phyloP scores from a whole-genome alignment of 2,113 vertebrate species.

The Oryzias woworae region DNA sequence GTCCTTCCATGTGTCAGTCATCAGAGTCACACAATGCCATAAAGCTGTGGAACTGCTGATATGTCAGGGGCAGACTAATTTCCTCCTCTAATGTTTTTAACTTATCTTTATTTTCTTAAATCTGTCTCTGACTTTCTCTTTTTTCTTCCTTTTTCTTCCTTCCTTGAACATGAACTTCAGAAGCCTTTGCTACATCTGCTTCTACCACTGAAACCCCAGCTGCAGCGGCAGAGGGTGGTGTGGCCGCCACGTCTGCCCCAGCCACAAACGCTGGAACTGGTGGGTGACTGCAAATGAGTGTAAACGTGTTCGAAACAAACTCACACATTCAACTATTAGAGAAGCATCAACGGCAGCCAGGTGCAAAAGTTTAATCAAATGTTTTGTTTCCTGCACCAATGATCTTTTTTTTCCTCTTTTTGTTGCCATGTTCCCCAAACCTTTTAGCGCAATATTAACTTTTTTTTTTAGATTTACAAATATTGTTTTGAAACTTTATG shows the following conservation, averaged over 20 bases:
- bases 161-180: constrained; percentile 73
- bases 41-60: neutral
- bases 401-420: no score
- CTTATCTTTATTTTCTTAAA: constrained; percentile 3
- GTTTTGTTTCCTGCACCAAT: no score
- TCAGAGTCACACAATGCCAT: constrained; percentile 27
- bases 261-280: constrained; percentile 82
- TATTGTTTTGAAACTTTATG: no score
- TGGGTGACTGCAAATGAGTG: constrained; percentile 54
- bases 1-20: constrained; percentile 65
- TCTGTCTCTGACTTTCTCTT: constrained; percentile 10
- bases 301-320: neutral
- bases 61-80: neutral
- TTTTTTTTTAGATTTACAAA: no score
- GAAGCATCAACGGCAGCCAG: no score
- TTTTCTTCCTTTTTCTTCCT: constrained; percentile 5
- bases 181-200: constrained; percentile 90
- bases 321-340: neutral
- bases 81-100: neutral
- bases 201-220: constrained; percentile 87
- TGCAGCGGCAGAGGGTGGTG: constrained; percentile 84
- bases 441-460: no score
- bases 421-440: no score
- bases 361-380: no score
- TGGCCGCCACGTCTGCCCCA: constrained; percentile 82